Base-by-base conservation (phyloP, 2,113 vertebrate genomes). In the Ammodytes marinus region DNA sequence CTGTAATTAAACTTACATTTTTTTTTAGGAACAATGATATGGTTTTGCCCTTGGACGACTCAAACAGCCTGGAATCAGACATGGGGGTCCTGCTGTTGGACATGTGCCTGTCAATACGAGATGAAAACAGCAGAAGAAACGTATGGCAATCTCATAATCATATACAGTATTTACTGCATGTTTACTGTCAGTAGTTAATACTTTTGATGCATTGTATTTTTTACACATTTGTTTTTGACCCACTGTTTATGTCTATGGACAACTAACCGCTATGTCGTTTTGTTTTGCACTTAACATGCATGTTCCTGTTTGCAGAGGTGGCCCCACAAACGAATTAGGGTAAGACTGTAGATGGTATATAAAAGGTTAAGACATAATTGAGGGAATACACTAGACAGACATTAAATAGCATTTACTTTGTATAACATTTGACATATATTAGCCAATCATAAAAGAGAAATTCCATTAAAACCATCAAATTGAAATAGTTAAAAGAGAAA, bases 1-100 rank as follows among this genome's bases (percentile, higher is more conserved):
- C 27, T 27, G 27, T 7, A 40, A 64, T 1, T 55, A 19, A 69
- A 52, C 11, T 35, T 79, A n/a, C 12, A 15, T 35, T 54, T 71
- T 1, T 71, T 13, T 60, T 27, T 84, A 99, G 98, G 88, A 92
- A 93, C 1, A 93, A 83, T 2, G 96, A 97, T 85, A 93, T 92
- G 88, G 80, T 95, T 69, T 92, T 99, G 90, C 92, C 87, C 69
- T 86, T 99, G 82, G 95, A 96, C 68, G 98, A 99, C 88, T 97
- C 97, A 11, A 97, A 97, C 93, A 99, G 97, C 92, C 95, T 99
- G 86, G 98, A 99, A 91, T 95, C 97, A 10, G 97, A 99, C 86
- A 99, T 99, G 98, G 98, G 98, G 6, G 94, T 95, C 37, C 95
- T 99, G 67, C 81, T 98, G 71, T 79, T 99, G 90, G 96, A 97